Evolutionary conservation across 2,113 vertebrate genomes (phyloP).

Genomic region (Semnornis frantzii): DNA sequence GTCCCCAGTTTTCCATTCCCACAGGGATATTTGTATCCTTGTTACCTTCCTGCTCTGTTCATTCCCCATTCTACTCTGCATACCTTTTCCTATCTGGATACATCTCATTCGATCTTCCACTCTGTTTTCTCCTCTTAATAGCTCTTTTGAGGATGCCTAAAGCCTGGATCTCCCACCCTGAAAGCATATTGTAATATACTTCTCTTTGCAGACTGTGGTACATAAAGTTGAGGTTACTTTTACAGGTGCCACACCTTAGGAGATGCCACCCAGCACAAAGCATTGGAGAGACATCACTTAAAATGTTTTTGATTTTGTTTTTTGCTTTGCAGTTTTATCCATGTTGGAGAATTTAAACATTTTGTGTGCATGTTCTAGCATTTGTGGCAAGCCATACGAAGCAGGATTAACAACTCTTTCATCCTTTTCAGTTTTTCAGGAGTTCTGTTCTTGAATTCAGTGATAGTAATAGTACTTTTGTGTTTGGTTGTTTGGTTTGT

Average conservation of each 20-base stretch:
- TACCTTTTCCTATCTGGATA: not conserved
- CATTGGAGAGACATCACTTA: not conserved
- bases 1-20: not conserved
- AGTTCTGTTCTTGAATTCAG: constrained; percentile 73
- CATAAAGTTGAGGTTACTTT: not conserved
- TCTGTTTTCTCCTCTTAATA: not conserved
- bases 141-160: not conserved
- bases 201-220: not conserved
- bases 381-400: not conserved
- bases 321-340: constrained; percentile 38
- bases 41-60: not conserved
- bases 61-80: not conserved
- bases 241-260: not conserved
- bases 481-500: too few relatives aligned
- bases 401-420: constrained; percentile 53
- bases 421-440: constrained; percentile 73
- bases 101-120: not conserved
- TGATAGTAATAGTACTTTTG: constrained; percentile 70
- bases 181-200: not conserved
- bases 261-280: not conserved
- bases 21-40: not conserved
- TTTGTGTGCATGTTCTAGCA: not conserved
- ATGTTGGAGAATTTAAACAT: not conserved
- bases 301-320: not conserved
- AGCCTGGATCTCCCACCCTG: not conserved